These are phyloP conservation scores for Drosophila longiperda DNA, from an alignment of 2,888 invertebrate genomes.

Conservation along the genomic window DNA sequence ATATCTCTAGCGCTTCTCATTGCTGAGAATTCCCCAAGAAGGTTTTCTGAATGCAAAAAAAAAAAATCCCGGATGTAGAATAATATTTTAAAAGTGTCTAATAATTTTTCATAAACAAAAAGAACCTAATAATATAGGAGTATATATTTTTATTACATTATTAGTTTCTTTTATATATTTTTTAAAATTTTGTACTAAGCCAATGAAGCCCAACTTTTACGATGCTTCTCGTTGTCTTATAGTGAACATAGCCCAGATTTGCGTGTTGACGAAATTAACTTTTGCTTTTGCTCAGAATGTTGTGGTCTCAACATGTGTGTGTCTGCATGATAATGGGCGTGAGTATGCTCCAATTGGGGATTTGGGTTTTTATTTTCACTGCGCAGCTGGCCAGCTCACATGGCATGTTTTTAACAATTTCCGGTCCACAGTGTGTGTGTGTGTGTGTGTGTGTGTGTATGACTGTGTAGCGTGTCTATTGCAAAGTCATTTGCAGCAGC, in stretches of 20 bases:
- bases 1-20: not conserved
- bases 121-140: not conserved
- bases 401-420: constrained; percentile 41
- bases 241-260: not conserved
- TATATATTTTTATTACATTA: not conserved
- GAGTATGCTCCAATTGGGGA: constrained; percentile 54
- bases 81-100: not conserved
- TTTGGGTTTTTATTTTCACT: constrained; percentile 38
- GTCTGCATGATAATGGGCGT: constrained; percentile 26
- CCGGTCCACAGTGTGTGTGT: constrained; percentile 33
- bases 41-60: no score
- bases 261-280: constrained; percentile 24
- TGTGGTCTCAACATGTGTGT: constrained; percentile 13
- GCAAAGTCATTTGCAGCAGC: constrained; percentile 46
- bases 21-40: not conserved
- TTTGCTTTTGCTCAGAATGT: constrained; percentile 31
- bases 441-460: constrained; percentile 31
- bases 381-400: constrained; percentile 20
- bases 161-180: no score
- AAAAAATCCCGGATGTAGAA: not conserved
- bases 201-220: not conserved
- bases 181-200: not conserved
- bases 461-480: constrained; percentile 60
- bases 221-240: not conserved
- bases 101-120: not conserved